Evolutionary conservation across 2,113 vertebrate species (phyloP).

Genomic region (Crypturellus undulatus): DNA sequence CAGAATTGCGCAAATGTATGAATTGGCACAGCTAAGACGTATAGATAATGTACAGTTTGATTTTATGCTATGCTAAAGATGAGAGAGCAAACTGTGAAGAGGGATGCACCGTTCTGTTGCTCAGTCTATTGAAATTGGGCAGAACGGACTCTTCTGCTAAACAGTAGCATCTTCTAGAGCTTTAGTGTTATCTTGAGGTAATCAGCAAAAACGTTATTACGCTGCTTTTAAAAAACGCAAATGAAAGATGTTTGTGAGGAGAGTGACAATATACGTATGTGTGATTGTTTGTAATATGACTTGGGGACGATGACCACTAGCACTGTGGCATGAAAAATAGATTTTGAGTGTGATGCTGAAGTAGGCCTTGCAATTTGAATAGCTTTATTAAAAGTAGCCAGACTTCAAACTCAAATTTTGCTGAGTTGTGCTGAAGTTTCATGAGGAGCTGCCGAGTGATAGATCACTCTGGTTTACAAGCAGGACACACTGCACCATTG

Average conservation of each 20-base stretch:
- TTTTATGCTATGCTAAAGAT: slow-evolving; percentile 18
- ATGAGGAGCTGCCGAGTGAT: neutral
- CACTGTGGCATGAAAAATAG: neutral
- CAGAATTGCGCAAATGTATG: neutral
- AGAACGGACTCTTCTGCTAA: neutral
- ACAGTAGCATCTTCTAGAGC: neutral
- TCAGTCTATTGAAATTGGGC: neutral
- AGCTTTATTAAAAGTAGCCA: neutral
- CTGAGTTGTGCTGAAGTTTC: neutral
- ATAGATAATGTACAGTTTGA: slow-evolving; percentile 10
- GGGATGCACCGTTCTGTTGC: neutral
- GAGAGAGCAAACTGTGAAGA: neutral
- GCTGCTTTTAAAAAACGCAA: neutral
- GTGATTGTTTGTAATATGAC: neutral
- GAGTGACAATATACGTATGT: neutral
- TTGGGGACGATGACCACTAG: neutral
- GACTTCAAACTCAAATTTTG: neutral
- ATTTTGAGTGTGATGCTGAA: neutral
- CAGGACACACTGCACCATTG: neutral
- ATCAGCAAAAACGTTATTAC: neutral
- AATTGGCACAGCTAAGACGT: too few species aligned
- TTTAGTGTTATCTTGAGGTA: neutral
- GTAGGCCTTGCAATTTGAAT: neutral
- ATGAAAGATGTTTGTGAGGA: neutral
- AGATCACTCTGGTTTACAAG: neutral